Base-by-base conservation (phyloP, 2,797 vertebrate genomes). In the Bradypodion pumilum region DNA sequence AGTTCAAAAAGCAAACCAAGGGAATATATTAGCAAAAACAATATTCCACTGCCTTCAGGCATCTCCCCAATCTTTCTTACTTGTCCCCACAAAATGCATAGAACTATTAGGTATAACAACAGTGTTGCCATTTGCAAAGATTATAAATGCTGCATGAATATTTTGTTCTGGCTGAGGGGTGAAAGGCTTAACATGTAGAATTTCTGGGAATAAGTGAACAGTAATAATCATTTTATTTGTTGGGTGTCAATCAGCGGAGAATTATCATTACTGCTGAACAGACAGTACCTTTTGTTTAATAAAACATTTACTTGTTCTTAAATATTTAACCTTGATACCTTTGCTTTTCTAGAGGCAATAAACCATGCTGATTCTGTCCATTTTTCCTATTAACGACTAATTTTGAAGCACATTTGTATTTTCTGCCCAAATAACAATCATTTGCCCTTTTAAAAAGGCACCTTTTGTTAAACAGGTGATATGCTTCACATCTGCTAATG, bases 21-120 rank as follows among this genome's bases (percentile, higher is more conserved):
- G 92, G 95, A 96, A 95, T 95, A 95, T 93, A 94, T 94, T 95
- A 94, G 91, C 91, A 92, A 94, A 91, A 94, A 93, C 95, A 95
- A 94, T 94, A 95, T 93, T 89, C 32, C 32, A 77, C 88, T 89
- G 89, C 93, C 93, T 94, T 91, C 91, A 91, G 94, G 92, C 94
- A 81, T 79, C 76, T 84, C 60, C 68, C 59, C 75, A 52, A 78
- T 78, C 56, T 72, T 16, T 73, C 74, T 9, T 65, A 56, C 65
- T n/a, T 29, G 35, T 25, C 23, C 65, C 35, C 83, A 83, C 91
- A 85, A 86, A 91, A 87, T 92, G 85, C 83, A 87, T 62, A 86
- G 88, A 77, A 74, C 79, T 90, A 91, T 94, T 95, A 95, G 94
- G 94, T 94, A 94, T 82, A 87, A 90, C 90, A 95, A 89, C 46